Percentiles rank a stretch among this genome's conserved stretches.
These are phyloP conservation scores for Platyscapa corneri DNA, from an alignment of 1,140 invertebrate genomes.

Conservation along the genomic window DNA sequence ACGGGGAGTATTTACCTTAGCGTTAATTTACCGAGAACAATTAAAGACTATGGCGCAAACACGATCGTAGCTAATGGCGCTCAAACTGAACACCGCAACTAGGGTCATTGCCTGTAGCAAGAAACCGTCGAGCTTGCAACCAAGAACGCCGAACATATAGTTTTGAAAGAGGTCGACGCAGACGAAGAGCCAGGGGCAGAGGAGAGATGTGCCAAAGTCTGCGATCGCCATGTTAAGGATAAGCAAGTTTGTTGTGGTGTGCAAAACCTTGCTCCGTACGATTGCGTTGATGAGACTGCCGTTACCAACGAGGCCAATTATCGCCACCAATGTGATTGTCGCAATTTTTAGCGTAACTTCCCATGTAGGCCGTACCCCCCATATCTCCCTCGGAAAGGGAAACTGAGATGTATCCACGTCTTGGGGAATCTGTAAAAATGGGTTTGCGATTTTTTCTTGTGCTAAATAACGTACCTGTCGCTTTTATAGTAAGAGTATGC, in stretches of 20 bases:
- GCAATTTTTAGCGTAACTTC: conserved; percentile 79
- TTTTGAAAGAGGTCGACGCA: conserved; percentile 84
- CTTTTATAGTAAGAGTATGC: not conserved
- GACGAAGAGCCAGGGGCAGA: conserved; percentile 84
- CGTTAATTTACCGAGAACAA: conserved; percentile 79
- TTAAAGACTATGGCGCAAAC: conserved; percentile 86
- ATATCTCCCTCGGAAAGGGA: conserved; percentile 77
- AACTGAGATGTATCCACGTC: conserved; percentile 52
- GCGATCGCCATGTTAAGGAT: conserved; percentile 87
- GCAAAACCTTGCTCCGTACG: conserved; percentile 79
- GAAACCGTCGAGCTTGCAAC: conserved; percentile 82
- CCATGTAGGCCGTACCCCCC: conserved; percentile 76
- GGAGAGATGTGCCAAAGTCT: conserved; percentile 83
- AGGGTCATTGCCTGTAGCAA: conserved; percentile 81
- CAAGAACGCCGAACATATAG: conserved; percentile 81
- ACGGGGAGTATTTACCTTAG: conserved; percentile 63
- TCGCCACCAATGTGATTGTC: conserved; percentile 77
- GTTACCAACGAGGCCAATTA: conserved; percentile 84
- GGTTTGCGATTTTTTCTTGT: not conserved
- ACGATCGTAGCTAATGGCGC: conserved; percentile 87
- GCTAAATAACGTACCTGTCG: not conserved
- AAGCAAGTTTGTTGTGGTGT: conserved; percentile 86
- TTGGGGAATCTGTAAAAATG: conserved; percentile 24
- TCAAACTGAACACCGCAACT: conserved; percentile 83
- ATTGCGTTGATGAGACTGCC: conserved; percentile 82